Conservation (phyloP, 1,140 invertebrate species). For the Papilio aristodemus region DNA sequence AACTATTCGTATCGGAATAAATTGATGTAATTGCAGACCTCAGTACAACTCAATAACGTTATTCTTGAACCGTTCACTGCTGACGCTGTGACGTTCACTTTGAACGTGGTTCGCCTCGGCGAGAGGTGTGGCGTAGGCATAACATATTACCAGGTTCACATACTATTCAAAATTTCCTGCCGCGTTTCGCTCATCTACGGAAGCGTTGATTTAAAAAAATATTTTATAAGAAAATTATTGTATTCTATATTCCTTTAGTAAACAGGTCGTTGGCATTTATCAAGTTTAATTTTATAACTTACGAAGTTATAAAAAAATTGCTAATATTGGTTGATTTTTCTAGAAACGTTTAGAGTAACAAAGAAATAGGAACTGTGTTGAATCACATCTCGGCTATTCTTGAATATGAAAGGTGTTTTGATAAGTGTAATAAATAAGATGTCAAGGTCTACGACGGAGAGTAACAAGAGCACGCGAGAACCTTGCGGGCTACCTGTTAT, state of each 20-base stretch:
- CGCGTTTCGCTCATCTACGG: neutral
- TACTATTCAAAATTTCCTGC: neutral
- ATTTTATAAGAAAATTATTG: neutral
- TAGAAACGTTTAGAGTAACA: neutral
- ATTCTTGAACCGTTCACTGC: constrained; percentile 17
- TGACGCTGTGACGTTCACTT: constrained; percentile 23
- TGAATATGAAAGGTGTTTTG: constrained; percentile 21
- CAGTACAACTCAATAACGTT: neutral
- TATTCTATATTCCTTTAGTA: too few species aligned
- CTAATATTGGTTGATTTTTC: neutral
- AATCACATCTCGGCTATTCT: neutral
- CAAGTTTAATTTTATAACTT: neutral
- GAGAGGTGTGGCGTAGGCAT: constrained; percentile 4
- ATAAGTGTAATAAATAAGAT: neutral
- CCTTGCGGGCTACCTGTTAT: constrained; percentile 12
- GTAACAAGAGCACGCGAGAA: constrained; percentile 9
- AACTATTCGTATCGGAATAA: too few species aligned
- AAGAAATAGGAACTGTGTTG: neutral
- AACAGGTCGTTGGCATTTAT: neutral
- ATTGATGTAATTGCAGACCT: too few species aligned
- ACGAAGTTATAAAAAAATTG: neutral
- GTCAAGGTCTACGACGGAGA: neutral
- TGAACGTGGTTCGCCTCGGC: constrained; percentile 30
- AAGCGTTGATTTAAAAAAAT: neutral
- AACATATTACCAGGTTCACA: neutral